Evolutionary conservation across 2,113 vertebrate genomes (phyloP).

Genomic region (Grus americana): DNA sequence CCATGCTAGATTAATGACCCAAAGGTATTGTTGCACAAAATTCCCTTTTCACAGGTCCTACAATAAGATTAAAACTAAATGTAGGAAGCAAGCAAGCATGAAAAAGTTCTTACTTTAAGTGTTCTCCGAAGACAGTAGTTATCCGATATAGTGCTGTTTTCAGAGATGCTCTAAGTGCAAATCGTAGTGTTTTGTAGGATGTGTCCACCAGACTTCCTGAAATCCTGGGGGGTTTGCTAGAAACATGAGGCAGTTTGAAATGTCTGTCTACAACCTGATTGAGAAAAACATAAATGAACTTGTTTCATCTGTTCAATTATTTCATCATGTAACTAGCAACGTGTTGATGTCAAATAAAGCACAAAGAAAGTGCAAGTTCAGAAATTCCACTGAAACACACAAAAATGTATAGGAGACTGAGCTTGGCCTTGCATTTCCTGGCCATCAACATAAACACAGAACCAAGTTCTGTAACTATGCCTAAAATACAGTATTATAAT

Average conservation of each 20-base stretch:
- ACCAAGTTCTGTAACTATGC: neutral
- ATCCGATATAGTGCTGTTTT: conserved; percentile 95
- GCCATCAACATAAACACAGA: neutral
- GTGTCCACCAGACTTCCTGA: conserved; percentile 84
- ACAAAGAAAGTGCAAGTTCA: neutral
- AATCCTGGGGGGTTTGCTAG: conserved; percentile 85
- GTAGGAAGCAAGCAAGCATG: neutral
- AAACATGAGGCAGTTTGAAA: conserved; percentile 97
- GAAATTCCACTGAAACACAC: neutral
- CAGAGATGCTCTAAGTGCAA: conserved; percentile 90
- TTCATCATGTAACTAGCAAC: neutral
- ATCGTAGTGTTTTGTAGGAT: conserved; percentile 90
- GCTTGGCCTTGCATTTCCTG: neutral
- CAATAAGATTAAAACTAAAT: neutral
- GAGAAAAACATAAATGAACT: neutral
- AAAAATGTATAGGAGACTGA: neutral
- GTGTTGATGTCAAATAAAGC: neutral
- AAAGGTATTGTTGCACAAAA: neutral
- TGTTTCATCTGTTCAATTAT: neutral
- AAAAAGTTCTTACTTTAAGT: conserved; percentile 86
- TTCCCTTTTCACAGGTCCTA: neutral
- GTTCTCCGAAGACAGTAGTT: conserved; percentile 90
- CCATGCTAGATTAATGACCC: neutral
- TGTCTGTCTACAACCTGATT: conserved; percentile 92
- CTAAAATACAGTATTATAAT: neutral